A percentile compares a stretch with the other conserved stretches of the same genome.
Evolutionary conservation across 2,113 vertebrate species (phyloP).

Genomic region (Smithornis capensis): DNA sequence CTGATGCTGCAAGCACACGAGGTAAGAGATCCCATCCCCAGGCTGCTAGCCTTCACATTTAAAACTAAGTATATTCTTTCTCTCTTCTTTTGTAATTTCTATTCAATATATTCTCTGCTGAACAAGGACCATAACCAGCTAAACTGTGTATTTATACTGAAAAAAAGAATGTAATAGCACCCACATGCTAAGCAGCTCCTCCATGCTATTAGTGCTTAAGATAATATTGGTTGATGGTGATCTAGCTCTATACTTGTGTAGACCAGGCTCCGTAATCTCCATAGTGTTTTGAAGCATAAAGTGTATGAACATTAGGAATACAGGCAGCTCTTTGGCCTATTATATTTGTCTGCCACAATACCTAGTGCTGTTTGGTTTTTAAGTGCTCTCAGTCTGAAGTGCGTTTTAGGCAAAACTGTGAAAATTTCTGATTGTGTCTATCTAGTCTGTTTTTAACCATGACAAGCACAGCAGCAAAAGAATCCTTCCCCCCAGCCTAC

Average conservation of each 20-base stretch:
- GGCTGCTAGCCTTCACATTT: neutral
- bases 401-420: neutral
- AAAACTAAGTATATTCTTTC: neutral
- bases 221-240: neutral
- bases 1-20: neutral
- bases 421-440: neutral
- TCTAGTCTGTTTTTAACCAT: neutral
- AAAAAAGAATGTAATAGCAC: neutral
- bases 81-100: neutral
- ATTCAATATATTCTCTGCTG: neutral
- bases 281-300: neutral
- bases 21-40: neutral
- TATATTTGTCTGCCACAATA: neutral
- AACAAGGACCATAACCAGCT: neutral
- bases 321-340: neutral
- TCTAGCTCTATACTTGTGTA: neutral
- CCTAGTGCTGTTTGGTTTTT: neutral
- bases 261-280: neutral
- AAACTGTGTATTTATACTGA: neutral
- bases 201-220: neutral
- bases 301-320: neutral
- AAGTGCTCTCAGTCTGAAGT: neutral
- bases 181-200: neutral
- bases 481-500: fast-evolving
- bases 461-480: neutral